Percentiles rank a stretch among this genome's conserved stretches.
Conservation (phyloP, 2,888 invertebrate genomes). For the Ceraclea dissimilis region DNA sequence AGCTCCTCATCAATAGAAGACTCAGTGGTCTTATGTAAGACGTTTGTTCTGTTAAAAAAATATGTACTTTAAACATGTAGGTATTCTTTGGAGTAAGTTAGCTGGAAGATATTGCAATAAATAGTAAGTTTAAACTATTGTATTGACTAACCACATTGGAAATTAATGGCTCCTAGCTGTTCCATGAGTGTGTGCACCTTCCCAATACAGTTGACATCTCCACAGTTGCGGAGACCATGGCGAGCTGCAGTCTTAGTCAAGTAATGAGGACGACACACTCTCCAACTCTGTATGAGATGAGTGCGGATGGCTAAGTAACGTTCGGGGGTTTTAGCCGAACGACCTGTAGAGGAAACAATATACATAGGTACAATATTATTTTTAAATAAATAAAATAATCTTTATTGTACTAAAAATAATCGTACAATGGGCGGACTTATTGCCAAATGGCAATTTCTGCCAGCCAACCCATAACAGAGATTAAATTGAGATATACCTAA, state of each 20-base stretch:
- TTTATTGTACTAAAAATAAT: too few species aligned
- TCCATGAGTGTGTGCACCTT: conserved; percentile 53
- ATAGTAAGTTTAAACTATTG: too few species aligned
- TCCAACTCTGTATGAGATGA: conserved; percentile 51
- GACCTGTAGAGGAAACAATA: conserved; percentile 25
- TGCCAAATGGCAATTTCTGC: too few species aligned
- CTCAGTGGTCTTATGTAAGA: conserved; percentile 33
- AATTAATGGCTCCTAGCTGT: conserved; percentile 56
- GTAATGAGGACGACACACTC: conserved; percentile 45
- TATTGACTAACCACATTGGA: conserved; percentile 55
- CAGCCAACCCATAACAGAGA: too few species aligned
- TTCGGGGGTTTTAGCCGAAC: conserved; percentile 47
- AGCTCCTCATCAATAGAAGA: conserved; percentile 28
- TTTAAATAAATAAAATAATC: too few species aligned
- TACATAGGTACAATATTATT: background rate
- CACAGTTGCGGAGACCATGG: conserved; percentile 51
- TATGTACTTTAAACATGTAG: too few species aligned
- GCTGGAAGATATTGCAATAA: background rate
- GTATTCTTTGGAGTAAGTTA: too few species aligned
- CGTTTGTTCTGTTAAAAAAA: conserved; percentile 31
- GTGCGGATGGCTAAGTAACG: conserved; percentile 53
- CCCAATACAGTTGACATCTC: conserved; percentile 55
- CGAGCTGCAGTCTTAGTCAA: conserved; percentile 52
- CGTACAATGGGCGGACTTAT: too few species aligned
- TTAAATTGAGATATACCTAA: too few species aligned